Evolutionary conservation across 23 tunicate species (phyloP), one percentile per base, ranked within the genome.

Genomic region (Aplidium turbinatum): DNA sequence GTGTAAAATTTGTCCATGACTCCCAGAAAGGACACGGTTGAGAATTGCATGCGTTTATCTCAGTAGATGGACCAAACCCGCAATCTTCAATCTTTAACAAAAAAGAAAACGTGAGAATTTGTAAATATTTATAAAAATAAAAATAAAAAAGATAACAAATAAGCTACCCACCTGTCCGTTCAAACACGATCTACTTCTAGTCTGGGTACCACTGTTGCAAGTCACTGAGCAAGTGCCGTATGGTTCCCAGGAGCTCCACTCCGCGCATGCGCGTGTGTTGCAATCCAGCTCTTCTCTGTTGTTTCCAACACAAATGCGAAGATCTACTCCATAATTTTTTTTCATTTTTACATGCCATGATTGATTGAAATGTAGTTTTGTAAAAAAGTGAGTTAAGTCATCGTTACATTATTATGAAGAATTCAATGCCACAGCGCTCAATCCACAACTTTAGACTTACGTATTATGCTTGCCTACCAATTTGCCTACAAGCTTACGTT

Each of bases 261-360:
- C 36, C 4, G 90, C 66, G 39, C 97, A 90, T 2, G 60, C 46
- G 48, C 31, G 1, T 2, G 56, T 46, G 68, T 75, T 89, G 35
- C 96, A 89, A 13, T 50, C 75, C 21, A 72, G 66, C 21, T 31
- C 74, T 1, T 89, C 96, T 18, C 55, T 46, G 0, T 63, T 23
- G 13, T 68, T 60, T 13, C 96, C 96, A 33, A 35, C 74, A 55
- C 96, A 89, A 33, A 66, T n/a, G n/a, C n/a, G n/a, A n/a, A n/a
- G n/a, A n/a, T n/a, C n/a, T n/a, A n/a, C n/a, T n/a, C n/a, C n/a
- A n/a, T n/a, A n/a, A n/a, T n/a, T n/a, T n/a, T n/a, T n/a, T n/a
- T n/a, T n/a, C n/a, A n/a, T n/a, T n/a, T n/a, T n/a, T n/a, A n/a
- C n/a, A n/a, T n/a, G n/a, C n/a, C n/a, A n/a, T n/a, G n/a, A n/a